phyloP scores from a whole-genome alignment of 2,113 vertebrate genomes.

The Scophthalmus maximus region DNA sequence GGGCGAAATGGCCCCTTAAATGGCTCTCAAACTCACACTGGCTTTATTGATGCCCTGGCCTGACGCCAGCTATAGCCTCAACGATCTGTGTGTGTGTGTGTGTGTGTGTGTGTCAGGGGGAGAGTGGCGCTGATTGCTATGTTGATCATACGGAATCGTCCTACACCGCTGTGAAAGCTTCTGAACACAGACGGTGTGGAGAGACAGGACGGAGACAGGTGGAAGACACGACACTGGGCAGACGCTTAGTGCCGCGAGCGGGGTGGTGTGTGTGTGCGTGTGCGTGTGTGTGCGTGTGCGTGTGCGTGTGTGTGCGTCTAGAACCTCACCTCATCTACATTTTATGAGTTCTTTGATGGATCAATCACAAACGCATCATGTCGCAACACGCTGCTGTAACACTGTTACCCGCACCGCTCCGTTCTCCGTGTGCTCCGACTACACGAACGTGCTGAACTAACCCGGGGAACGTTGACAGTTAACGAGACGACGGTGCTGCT shows the following conservation, averaged over 20 bases:
- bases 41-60: slow-evolving; percentile 77
- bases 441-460: too few species aligned
- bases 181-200: slow-evolving; percentile 42
- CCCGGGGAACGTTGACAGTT: too few species aligned
- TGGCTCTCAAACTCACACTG: slow-evolving; percentile 75
- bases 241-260: not conserved
- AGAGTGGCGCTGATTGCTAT: slow-evolving; percentile 71
- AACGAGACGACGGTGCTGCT: too few species aligned
- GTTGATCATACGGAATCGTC: slow-evolving; percentile 74
- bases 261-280: not conserved
- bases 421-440: too few species aligned
- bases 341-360: too few species aligned
- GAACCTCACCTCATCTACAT: too few species aligned
- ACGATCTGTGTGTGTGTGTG: slow-evolving; percentile 27
- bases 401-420: too few species aligned
- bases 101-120: slow-evolving; percentile 38
- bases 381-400: too few species aligned
- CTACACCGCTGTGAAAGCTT: slow-evolving; percentile 64
- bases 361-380: too few species aligned
- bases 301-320: not conserved
- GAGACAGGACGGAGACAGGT: slow-evolving; percentile 46
- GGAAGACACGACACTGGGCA: not conserved
- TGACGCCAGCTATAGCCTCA: slow-evolving; percentile 60
- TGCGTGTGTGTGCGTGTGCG: not conserved
- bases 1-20: slow-evolving; percentile 75